Evolutionary conservation across 2,113 vertebrate genomes (phyloP).

Genomic region (Platycercus adscitus): DNA sequence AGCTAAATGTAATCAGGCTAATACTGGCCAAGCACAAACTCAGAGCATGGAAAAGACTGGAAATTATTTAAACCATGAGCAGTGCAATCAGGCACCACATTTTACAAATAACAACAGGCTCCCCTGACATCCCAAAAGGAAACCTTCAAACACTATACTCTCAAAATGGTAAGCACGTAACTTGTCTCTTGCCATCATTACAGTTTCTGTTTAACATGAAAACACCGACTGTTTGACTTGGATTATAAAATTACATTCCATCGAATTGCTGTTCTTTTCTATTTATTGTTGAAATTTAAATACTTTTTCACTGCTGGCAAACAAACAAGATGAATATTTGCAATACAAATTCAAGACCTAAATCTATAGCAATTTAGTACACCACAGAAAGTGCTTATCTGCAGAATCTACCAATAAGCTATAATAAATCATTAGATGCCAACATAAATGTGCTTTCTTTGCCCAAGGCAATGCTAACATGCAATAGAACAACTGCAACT

Average conservation of each 20-base stretch:
- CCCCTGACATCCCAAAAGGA: conserved; percentile 21
- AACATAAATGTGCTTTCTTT: conserved; percentile 41
- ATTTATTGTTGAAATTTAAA: conserved; percentile 13
- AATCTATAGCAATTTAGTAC: conserved; percentile 18
- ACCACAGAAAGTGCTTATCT: conserved; percentile 21
- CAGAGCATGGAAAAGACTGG: neutral
- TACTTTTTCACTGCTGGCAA: neutral
- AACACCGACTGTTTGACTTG: conserved; percentile 49
- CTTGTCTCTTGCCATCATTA: neutral
- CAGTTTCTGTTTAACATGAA: conserved; percentile 28
- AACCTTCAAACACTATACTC: conserved; percentile 19
- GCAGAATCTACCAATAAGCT: conserved; percentile 41
- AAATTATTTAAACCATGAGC: conserved; percentile 19
- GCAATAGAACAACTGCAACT: conserved; percentile 22
- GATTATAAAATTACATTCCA: conserved; percentile 40
- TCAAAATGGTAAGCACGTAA: conserved; percentile 47
- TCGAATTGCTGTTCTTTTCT: neutral
- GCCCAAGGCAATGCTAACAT: conserved; percentile 24
- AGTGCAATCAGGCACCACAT: conserved; percentile 7
- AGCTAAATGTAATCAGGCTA: conserved; percentile 42
- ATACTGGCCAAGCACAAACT: neutral
- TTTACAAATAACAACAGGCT: conserved; percentile 27
- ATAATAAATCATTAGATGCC: conserved; percentile 56
- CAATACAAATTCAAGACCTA: conserved; percentile 34
- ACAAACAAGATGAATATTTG: neutral